These are phyloP conservation scores for Mycetomoellerius zeteki DNA, from an alignment of 1,140 invertebrate species.

Conservation along the genomic window DNA sequence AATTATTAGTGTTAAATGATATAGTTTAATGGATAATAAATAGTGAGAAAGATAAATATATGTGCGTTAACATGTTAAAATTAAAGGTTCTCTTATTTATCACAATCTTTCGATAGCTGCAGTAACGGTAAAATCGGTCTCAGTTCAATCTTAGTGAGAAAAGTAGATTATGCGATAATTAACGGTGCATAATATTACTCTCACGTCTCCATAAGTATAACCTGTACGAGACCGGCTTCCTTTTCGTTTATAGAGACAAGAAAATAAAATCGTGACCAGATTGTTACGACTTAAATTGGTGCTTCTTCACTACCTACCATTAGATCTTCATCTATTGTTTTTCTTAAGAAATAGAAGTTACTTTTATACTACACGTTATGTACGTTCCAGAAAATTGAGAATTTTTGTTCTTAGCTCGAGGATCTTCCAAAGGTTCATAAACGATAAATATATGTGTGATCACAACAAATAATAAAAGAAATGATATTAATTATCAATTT, in stretches of 20 bases:
- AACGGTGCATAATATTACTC: constrained; percentile 25
- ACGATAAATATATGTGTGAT: background rate
- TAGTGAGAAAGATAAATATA: background rate
- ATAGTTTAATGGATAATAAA: background rate
- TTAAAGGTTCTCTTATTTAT: constrained; percentile 9
- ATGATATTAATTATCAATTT: too few species aligned
- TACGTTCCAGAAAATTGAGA: background rate
- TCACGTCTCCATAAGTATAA: background rate
- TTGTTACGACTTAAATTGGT: constrained; percentile 30
- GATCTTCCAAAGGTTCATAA: background rate
- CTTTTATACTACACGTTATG: background rate
- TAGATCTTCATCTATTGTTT: background rate
- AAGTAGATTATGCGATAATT: constrained; percentile 35
- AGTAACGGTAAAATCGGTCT: constrained; percentile 16
- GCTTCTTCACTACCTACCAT: background rate
- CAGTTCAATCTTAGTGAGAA: background rate
- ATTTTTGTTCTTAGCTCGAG: background rate
- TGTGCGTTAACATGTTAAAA: background rate
- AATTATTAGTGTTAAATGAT: background rate
- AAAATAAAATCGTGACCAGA: constrained; percentile 33
- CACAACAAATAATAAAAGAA: background rate
- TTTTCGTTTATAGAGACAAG: constrained; percentile 9
- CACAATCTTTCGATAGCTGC: background rate
- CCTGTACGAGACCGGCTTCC: background rate
- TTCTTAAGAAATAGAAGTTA: background rate